Evolutionary conservation across 2,113 vertebrate species (phyloP).

Genomic region (Progne subis): DNA sequence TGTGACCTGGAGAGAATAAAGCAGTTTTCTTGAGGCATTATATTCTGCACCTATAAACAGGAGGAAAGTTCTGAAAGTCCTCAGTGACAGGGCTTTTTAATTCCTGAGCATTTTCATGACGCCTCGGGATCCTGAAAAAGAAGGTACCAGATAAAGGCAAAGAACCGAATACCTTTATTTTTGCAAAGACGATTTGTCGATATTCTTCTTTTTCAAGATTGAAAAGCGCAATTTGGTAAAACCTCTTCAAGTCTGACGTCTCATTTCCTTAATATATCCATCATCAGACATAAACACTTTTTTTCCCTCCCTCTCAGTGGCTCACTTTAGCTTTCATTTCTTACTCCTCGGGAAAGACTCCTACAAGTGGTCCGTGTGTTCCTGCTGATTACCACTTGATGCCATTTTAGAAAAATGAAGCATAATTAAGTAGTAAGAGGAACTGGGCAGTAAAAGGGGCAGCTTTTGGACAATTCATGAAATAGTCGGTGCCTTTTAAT

Average conservation of each 20-base stretch:
- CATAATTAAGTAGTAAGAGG: constrained; percentile 30
- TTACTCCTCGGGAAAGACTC: not conserved
- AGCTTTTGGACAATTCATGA: constrained; percentile 32
- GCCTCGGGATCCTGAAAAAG: not conserved
- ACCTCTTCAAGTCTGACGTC: not conserved
- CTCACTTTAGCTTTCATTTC: not conserved
- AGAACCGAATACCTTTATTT: not conserved
- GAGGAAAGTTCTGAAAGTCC: not conserved
- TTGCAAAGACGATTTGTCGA: not conserved
- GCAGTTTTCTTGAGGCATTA: not conserved
- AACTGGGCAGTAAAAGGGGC: constrained; percentile 17
- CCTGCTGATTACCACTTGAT: constrained; percentile 4
- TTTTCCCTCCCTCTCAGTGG: not conserved
- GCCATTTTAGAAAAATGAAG: constrained; percentile 15
- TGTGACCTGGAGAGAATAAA: not conserved
- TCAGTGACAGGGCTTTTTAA: not conserved
- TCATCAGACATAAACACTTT: not conserved
- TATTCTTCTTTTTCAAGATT: not conserved
- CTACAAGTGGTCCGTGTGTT: not conserved
- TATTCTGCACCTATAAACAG: not conserved
- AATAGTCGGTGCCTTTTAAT: constrained; percentile 54
- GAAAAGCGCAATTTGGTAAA: not conserved
- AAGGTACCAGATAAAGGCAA: not conserved
- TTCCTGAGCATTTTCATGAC: not conserved
- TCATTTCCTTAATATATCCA: not conserved